Conservation (phyloP, 2,888 invertebrate genomes). For the Eledona agricola region DNA sequence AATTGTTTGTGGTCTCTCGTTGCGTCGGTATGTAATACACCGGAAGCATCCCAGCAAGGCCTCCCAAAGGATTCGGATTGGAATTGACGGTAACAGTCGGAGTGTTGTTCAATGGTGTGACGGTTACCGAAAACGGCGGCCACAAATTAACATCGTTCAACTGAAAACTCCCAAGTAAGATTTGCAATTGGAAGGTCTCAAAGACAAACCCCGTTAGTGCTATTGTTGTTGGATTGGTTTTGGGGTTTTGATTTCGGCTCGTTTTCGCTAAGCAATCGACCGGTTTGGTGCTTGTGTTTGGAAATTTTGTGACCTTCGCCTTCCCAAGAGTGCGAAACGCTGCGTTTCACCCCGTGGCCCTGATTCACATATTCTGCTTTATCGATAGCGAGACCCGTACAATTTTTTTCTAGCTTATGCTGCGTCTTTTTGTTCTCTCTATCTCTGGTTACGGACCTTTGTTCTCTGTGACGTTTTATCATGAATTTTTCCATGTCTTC, state of each 20-base stretch:
- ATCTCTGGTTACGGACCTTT: slow-evolving; percentile 65
- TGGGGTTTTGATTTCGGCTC: slow-evolving; percentile 7
- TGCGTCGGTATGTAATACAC: slow-evolving; percentile 69
- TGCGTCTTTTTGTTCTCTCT: slow-evolving; percentile 54
- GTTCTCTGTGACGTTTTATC: slow-evolving; percentile 74
- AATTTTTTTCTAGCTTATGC: slow-evolving; percentile 30
- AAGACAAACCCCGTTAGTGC: too few species aligned
- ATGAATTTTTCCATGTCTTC: slow-evolving; percentile 83
- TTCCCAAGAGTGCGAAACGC: slow-evolving; percentile 70
- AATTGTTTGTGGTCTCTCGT: slow-evolving; percentile 38
- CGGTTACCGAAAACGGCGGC: slow-evolving; percentile 69
- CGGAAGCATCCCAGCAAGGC: slow-evolving; percentile 63
- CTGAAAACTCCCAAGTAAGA: slow-evolving; percentile 41
- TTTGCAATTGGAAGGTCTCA: too few species aligned
- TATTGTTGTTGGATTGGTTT: too few species aligned
- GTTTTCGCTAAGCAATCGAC: slow-evolving; percentile 38
- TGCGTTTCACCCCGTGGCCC: slow-evolving; percentile 70
- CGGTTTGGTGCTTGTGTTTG: slow-evolving; percentile 64
- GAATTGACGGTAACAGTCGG: slow-evolving; percentile 50
- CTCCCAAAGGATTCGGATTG: slow-evolving; percentile 50
- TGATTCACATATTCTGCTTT: slow-evolving; percentile 33
- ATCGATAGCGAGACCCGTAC: slow-evolving; percentile 36
- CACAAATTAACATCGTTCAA: slow-evolving; percentile 66
- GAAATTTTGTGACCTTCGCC: slow-evolving; percentile 67
- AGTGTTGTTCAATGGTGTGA: slow-evolving; percentile 58